Base-by-base conservation (phyloP, 2,797 vertebrate species). In the Varecia variegata region DNA sequence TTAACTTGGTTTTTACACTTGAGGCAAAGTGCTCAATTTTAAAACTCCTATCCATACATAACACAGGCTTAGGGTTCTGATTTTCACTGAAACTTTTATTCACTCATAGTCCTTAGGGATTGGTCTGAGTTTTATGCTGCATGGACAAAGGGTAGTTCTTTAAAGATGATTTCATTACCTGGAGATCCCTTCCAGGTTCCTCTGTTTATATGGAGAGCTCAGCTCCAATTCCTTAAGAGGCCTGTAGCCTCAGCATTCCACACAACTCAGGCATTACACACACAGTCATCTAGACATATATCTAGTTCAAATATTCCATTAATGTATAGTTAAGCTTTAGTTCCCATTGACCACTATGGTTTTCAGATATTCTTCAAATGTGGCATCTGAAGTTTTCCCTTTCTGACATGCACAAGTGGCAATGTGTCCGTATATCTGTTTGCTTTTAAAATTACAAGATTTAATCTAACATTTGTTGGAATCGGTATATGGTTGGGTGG, bases 391-490 rank as follows among this genome's bases (percentile, higher is more conserved):
- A 20, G 6, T 23, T 62, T 87, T 79, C 38, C 5, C 45, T 85
- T 91, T 80, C 60, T 91, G 85, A 67, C 25, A 88, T 87, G 58
- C 38, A 86, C 80, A 76, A 58, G n/a, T 21, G 45, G 17, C 0
- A 20, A 47, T 43, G 27, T 17, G 11, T 56, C 70, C n/a, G 7
- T 18, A 11, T 40, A 52, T 62, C 30, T 85, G 35, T 71, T 43
- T 88, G n/a, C 40, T 96, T 96, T 82, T 60, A 45, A 88, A 94
- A 65, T 82, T 88, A 87, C 12, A 90, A 92, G 43, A 89, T 62
- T 90, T 62, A 90, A 93, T 81, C 20, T 90, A 80, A 45, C 25
- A 77, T 81, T 93, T 81, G 11, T 88, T 93, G 47, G 58, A 93
- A 77, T 73, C 30, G 21, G 17, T 68, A 2, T 32, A 14, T n/a